Conservation (phyloP, 1,140 invertebrate species). For the Globodera ellingtonae region DNA sequence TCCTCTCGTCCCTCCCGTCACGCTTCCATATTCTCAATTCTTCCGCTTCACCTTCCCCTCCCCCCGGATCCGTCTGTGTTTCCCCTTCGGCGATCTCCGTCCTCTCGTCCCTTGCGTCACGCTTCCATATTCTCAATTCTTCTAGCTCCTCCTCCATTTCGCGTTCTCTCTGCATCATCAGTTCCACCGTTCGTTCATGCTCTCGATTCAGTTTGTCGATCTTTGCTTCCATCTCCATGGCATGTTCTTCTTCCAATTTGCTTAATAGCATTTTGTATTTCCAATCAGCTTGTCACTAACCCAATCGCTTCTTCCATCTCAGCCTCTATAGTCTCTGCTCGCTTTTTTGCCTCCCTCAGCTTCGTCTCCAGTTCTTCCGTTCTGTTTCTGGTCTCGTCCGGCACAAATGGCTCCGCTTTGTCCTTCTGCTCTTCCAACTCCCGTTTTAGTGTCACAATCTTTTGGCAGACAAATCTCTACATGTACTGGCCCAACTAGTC, state of each 20-base stretch:
- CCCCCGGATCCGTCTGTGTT: slow-evolving; percentile 27
- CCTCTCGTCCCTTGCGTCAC: slow-evolving; percentile 10
- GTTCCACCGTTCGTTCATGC: slow-evolving; percentile 33
- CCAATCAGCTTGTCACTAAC: slow-evolving; percentile 74
- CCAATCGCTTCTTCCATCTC: slow-evolving; percentile 95
- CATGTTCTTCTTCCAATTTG: slow-evolving; percentile 20
- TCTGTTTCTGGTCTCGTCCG: slow-evolving; percentile 25
- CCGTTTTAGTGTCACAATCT: not conserved
- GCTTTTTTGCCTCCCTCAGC: slow-evolving; percentile 18
- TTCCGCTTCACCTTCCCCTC: not conserved
- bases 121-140: not conserved
- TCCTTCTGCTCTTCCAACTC: slow-evolving; percentile 14
- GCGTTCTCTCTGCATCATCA: slow-evolving; percentile 27
- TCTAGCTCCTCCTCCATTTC: slow-evolving; percentile 22
- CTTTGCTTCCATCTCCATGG: slow-evolving; percentile 20
- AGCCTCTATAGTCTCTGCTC: slow-evolving; percentile 85
- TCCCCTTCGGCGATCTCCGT: slow-evolving; percentile 17
- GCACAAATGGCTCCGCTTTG: not conserved
- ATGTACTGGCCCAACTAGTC: not conserved
- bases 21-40: not conserved
- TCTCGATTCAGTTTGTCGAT: slow-evolving; percentile 25
- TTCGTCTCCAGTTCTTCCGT: slow-evolving; percentile 18
- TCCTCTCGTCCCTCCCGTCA: slow-evolving; percentile 8
- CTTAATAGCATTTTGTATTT: not conserved
- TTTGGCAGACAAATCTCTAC: not conserved